These are phyloP conservation scores for Drosophila pegasa DNA, from an alignment of 2,888 invertebrate genomes.

Conservation along the genomic window DNA sequence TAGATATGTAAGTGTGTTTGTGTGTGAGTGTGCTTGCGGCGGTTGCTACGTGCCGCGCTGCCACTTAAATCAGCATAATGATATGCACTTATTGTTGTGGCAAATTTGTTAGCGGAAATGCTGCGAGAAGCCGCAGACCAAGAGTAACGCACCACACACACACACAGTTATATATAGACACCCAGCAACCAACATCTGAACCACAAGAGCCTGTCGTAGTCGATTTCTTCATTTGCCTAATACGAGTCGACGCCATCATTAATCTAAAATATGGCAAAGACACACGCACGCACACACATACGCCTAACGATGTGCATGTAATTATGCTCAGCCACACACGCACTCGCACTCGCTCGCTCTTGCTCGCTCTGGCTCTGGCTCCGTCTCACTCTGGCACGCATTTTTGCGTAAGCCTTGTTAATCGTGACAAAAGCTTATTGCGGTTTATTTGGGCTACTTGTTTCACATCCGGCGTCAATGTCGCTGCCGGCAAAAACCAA, in stretches of 20 bases:
- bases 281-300: conserved; percentile 62
- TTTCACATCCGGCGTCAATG: conserved; percentile 77
- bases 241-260: conserved; percentile 77
- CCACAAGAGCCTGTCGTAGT: conserved; percentile 61
- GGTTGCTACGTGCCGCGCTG: conserved; percentile 51
- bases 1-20: conserved; percentile 46
- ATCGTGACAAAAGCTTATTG: conserved; percentile 81
- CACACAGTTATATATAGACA: conserved; percentile 9
- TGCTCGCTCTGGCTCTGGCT: conserved; percentile 4
- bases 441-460: conserved; percentile 79
- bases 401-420: conserved; percentile 80
- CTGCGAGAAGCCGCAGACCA: conserved; percentile 65
- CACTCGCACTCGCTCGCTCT: conserved; percentile 24
- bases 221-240: conserved; percentile 80
- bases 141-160: conserved; percentile 15
- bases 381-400: conserved; percentile 37
- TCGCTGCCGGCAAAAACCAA: conserved; percentile 67
- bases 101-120: conserved; percentile 78
- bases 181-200: conserved; percentile 11
- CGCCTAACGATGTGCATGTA: conserved; percentile 58
- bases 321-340: conserved; percentile 61
- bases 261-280: conserved; percentile 77
- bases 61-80: conserved; percentile 80
- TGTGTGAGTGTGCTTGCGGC: conserved; percentile 48
- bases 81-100: conserved; percentile 79